These are phyloP conservation scores for Cnemophilus loriae DNA, from an alignment of 2,113 vertebrate genomes.

Conservation along the genomic window DNA sequence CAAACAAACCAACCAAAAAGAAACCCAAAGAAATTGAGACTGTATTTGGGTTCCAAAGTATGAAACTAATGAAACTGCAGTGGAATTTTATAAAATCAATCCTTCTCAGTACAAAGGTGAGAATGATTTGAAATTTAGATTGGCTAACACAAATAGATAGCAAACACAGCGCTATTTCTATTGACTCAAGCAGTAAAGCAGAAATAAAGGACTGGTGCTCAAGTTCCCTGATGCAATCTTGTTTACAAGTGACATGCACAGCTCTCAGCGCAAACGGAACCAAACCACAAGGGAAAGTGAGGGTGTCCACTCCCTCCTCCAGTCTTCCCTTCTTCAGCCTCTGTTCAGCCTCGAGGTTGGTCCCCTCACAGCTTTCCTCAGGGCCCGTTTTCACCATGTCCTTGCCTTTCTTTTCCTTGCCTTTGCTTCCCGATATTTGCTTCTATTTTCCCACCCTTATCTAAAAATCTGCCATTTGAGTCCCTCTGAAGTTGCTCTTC, in stretches of 20 bases:
- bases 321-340: background rate
- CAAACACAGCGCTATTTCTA: background rate
- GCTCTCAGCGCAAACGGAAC: background rate
- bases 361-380: background rate
- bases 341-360: background rate
- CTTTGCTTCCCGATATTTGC: background rate
- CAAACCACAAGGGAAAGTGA: background rate
- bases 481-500: background rate
- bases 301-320: background rate
- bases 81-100: background rate
- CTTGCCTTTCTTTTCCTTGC: background rate
- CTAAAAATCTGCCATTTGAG: background rate
- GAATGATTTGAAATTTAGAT: background rate
- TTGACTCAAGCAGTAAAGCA: background rate
- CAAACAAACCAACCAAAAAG: background rate
- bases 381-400: background rate
- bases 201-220: background rate
- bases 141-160: background rate
- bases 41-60: background rate
- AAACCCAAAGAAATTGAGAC: background rate
- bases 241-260: fast-evolving
- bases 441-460: background rate
- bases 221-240: background rate
- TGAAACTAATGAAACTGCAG: background rate
- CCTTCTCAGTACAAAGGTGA: background rate